Evolutionary conservation across 2,797 vertebrate species (phyloP).

Genomic region (Streptopelia turtur): DNA sequence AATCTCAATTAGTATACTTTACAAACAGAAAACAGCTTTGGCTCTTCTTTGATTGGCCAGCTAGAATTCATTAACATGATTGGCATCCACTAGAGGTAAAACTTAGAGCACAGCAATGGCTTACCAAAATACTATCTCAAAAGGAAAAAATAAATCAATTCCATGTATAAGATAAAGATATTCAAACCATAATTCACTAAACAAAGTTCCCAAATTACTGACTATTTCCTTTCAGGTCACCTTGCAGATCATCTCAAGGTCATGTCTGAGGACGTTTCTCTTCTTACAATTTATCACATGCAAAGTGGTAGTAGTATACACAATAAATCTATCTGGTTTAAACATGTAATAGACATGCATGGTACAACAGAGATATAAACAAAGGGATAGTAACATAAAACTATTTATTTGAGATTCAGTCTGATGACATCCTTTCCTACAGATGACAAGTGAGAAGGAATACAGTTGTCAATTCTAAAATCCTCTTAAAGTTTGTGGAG

Average conservation of each 20-base stretch:
- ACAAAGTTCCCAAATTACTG: background rate
- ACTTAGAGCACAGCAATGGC: background rate
- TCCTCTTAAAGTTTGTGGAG: background rate
- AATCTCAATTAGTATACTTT: background rate
- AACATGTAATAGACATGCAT: background rate
- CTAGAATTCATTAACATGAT: background rate
- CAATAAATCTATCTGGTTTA: background rate
- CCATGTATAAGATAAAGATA: background rate
- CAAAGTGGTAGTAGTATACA: background rate
- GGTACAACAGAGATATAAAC: background rate
- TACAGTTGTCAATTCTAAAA: background rate
- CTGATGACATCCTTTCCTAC: background rate
- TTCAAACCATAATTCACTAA: background rate
- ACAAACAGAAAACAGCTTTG: background rate
- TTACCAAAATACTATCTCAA: background rate
- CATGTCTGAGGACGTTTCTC: background rate
- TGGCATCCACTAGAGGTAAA: background rate
- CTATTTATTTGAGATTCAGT: background rate
- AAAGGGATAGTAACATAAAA: background rate
- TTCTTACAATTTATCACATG: background rate
- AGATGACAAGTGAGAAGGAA: background rate
- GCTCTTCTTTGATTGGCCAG: background rate
- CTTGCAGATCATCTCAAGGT: background rate
- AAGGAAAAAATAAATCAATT: background rate
- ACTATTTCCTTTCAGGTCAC: background rate